These are phyloP conservation scores for Oophaga pumilio DNA, from an alignment of 2,113 vertebrate genomes.

Conservation along the genomic window DNA sequence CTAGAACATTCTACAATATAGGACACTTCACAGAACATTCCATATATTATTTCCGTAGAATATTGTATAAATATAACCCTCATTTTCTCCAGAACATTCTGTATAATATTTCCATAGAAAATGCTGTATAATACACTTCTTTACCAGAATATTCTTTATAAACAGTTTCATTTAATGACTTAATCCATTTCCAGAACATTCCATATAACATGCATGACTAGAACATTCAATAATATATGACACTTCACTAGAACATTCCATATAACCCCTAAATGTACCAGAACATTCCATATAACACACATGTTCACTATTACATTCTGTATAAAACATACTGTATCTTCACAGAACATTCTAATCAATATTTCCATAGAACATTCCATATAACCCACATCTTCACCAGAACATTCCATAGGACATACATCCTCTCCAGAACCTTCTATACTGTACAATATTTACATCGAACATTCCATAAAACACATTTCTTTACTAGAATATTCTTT, in stretches of 20 bases:
- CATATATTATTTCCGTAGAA: not conserved
- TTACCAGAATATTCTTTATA: too few relatives aligned
- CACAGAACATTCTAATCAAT: not conserved
- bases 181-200: not conserved
- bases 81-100: not conserved
- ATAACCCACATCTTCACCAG: too few relatives aligned
- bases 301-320: not conserved
- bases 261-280: not conserved
- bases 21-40: too few relatives aligned
- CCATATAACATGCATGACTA: not conserved
- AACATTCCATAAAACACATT: too few relatives aligned
- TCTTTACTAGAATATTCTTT: too few relatives aligned
- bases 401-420: not conserved
- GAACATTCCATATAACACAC: not conserved
- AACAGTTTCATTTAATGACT: too few relatives aligned
- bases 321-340: not conserved
- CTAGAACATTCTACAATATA: too few relatives aligned
- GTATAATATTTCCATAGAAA: not conserved
- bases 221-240: not conserved
- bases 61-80: not conserved
- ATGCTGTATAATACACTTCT: not conserved
- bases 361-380: not conserved
- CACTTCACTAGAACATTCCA: too few relatives aligned
- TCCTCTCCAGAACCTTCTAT: not conserved
- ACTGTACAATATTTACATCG: too few relatives aligned